Conservation (phyloP, 1,140 invertebrate species). For the Drosophila funebris region DNA sequence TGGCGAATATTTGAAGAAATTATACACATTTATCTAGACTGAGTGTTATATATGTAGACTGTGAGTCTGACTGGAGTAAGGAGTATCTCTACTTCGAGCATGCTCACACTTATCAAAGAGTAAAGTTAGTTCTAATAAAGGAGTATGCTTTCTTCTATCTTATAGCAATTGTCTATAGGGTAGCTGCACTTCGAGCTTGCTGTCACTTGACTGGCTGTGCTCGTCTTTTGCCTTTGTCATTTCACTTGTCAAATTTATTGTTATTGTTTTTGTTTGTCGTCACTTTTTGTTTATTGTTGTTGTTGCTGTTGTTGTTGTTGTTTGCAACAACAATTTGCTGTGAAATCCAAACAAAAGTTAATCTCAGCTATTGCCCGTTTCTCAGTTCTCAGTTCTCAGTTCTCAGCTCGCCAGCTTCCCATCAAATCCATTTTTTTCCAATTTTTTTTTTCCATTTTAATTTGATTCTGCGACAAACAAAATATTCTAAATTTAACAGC, state of each 20-base stretch:
- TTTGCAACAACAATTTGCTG: not conserved
- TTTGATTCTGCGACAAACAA: not conserved
- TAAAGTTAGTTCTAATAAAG: no score
- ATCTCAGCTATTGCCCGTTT: not conserved
- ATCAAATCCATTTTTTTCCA: no score
- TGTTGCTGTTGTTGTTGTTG: not conserved
- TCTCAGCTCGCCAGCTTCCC: not conserved
- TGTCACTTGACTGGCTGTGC: not conserved
- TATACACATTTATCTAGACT: no score
- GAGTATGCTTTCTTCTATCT: no score
- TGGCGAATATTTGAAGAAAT: no score
- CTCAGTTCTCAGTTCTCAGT: not conserved
- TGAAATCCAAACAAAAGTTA: not conserved
- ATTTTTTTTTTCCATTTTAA: not conserved
- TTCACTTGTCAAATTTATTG: slow-evolving; percentile 9
- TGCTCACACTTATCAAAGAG: no score
- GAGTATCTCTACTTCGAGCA: no score
- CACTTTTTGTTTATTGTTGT: slow-evolving; percentile 10
- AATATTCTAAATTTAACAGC: not conserved
- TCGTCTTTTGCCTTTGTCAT: slow-evolving; percentile 1
- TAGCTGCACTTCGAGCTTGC: not conserved
- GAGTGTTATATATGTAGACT: no score
- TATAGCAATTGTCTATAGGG: not conserved
- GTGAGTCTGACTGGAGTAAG: no score
- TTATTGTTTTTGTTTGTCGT: slow-evolving; percentile 4